phyloP scores from a whole-genome alignment of 2,888 invertebrate species.

The Hirtodrosophila duncani region DNA sequence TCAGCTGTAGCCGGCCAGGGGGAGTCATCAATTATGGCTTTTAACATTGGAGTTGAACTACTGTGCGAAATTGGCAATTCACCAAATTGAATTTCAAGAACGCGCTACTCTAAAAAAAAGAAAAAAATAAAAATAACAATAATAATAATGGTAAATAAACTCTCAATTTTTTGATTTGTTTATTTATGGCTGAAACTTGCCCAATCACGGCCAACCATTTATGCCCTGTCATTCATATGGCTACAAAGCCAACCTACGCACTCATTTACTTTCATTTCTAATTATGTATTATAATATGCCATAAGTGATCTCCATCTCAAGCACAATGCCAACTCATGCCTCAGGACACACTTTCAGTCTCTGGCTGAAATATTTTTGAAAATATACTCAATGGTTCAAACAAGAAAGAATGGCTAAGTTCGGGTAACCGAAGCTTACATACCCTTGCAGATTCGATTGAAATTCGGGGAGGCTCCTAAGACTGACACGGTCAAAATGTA shows the following conservation, averaged over 20 bases:
- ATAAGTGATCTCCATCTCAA: constrained; percentile 54
- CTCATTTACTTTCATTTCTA: constrained; percentile 67
- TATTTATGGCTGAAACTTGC: constrained; percentile 59
- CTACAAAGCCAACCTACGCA: constrained; percentile 40
- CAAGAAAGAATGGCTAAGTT: no score
- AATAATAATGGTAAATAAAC: constrained; percentile 23
- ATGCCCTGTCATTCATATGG: constrained; percentile 46
- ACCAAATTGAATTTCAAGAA: constrained; percentile 56
- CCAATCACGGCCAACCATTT: constrained; percentile 29
- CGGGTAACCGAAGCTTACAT: no score
- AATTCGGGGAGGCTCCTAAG: no score
- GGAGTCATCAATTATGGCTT: constrained; percentile 37
- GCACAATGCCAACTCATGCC: constrained; percentile 22
- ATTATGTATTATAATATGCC: constrained; percentile 63
- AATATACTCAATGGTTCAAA: background rate
- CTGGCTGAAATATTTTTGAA: background rate
- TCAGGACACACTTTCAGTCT: background rate
- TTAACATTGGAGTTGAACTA: constrained; percentile 51
- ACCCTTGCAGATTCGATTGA: no score
- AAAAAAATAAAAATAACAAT: constrained; percentile 2
- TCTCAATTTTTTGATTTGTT: constrained; percentile 48
- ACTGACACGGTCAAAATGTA: no score
- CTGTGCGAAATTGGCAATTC: constrained; percentile 52
- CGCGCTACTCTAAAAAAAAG: constrained; percentile 27
- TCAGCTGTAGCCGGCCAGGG: constrained; percentile 31